Percentiles rank a stretch among this genome's conserved stretches.
Conservation (phyloP, 1,140 invertebrate genomes). For the Chironomus tepperi region DNA sequence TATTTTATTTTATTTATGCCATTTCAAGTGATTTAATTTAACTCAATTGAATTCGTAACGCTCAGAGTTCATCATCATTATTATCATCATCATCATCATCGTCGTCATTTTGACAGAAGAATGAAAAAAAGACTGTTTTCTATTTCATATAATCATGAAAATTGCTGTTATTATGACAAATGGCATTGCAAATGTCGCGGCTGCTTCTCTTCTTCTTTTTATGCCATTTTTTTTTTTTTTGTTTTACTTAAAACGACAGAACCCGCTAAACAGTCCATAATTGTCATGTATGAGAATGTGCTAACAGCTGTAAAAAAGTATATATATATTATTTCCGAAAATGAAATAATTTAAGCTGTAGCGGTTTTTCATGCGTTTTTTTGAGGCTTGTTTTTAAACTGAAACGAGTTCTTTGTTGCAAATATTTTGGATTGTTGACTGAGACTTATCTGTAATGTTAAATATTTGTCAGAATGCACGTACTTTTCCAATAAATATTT, state of each 20-base stretch:
- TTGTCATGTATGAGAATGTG: slow-evolving; percentile 1
- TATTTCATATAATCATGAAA: background rate
- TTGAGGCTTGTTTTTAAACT: background rate
- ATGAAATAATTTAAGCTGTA: background rate
- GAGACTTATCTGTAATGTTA: too few species aligned
- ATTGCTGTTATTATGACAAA: background rate
- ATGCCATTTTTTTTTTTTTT: background rate
- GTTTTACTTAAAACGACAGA: background rate
- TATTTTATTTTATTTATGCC: background rate
- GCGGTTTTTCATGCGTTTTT: background rate
- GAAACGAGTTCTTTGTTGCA: background rate
- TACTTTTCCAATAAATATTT: too few species aligned
- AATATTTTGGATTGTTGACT: background rate
- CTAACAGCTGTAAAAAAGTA: slow-evolving; percentile 16
- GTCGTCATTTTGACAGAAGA: too few species aligned
- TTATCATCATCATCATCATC: too few species aligned
- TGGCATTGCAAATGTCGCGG: background rate
- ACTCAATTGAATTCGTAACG: slow-evolving; percentile 5
- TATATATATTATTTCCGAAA: background rate
- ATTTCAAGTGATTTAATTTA: slow-evolving; percentile 19
- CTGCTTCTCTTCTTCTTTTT: too few species aligned
- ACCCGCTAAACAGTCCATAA: background rate
- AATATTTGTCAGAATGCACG: too few species aligned
- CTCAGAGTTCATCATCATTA: background rate
- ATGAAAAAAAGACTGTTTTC: background rate